A percentile compares a stretch with the other conserved stretches of the same genome.
Conservation (phyloP, 2,888 invertebrate species). For the Monochamus alternatus region DNA sequence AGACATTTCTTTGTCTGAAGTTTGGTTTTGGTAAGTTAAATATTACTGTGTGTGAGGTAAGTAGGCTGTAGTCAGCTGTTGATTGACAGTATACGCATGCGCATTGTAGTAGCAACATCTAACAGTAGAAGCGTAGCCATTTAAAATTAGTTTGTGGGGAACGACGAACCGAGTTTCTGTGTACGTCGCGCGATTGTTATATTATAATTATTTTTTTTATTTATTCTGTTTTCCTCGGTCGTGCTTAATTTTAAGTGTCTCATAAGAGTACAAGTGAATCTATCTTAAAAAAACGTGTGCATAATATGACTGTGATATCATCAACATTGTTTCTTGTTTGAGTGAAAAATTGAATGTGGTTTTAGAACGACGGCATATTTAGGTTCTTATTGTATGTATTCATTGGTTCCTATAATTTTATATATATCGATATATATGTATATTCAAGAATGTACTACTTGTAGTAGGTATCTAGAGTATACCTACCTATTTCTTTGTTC, state of each 20-base stretch:
- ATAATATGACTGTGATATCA: conserved; percentile 28
- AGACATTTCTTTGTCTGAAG: too few relatives aligned
- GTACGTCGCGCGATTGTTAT: conserved; percentile 53
- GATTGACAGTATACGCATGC: conserved; percentile 55
- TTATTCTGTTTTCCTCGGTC: conserved; percentile 50
- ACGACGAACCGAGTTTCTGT: conserved; percentile 59
- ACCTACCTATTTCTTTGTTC: background rate
- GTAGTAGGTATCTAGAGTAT: background rate
- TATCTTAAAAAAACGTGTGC: conserved; percentile 13
- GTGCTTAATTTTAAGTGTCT: conserved; percentile 46
- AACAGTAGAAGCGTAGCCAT: conserved; percentile 43
- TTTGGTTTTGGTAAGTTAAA: too few relatives aligned
- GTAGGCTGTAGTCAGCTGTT: conserved; percentile 64
- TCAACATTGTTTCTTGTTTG: conserved; percentile 1
- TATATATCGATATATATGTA: background rate
- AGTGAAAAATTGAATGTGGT: conserved; percentile 9
- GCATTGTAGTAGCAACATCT: conserved; percentile 41
- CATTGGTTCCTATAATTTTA: background rate
- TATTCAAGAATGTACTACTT: background rate
- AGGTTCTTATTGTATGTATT: background rate
- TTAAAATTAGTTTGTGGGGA: conserved; percentile 61
- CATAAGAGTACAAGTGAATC: conserved; percentile 2
- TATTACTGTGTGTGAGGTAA: background rate
- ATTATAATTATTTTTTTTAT: conserved; percentile 58
- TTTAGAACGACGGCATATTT: background rate